Conservation (phyloP, 2,797 vertebrate species). For the Tragopan temminckii region DNA sequence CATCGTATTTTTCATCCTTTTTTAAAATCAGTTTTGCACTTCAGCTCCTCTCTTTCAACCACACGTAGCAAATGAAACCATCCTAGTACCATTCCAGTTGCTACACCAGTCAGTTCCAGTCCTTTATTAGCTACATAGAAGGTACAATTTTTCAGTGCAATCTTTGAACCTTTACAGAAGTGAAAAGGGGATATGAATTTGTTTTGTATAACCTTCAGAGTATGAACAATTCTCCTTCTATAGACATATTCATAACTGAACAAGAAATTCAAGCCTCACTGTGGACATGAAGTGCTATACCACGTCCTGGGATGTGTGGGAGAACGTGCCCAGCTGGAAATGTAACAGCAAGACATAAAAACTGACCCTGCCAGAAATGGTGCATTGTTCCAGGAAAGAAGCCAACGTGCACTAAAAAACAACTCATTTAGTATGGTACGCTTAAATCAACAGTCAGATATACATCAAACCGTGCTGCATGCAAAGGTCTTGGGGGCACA, state of each 20-base stretch:
- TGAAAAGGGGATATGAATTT: constrained; percentile 9
- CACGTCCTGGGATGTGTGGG: accelerated
- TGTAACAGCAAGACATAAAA: not conserved
- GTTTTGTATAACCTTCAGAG: not conserved
- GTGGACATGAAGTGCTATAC: not conserved
- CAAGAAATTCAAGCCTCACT: not conserved
- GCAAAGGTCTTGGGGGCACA: constrained; percentile 60
- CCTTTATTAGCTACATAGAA: not conserved
- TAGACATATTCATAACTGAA: not conserved
- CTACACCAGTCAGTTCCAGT: constrained; percentile 1
- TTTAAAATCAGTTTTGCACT: constrained; percentile 35
- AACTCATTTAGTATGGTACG: constrained; percentile 22
- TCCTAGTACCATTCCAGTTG: not conserved
- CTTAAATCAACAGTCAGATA: constrained; percentile 78
- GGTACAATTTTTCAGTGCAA: constrained; percentile 26
- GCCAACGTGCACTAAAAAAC: constrained; percentile 52
- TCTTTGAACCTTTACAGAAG: constrained; percentile 32
- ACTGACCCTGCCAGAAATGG: constrained; percentile 5
- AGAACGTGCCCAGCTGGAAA: constrained; percentile 17
- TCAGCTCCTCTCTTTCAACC: constrained; percentile 28
- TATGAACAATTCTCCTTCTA: not conserved
- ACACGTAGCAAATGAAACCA: not conserved
- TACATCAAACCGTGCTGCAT: constrained; percentile 57
- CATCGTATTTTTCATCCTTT: constrained; percentile 7
- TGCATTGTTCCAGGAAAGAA: constrained; percentile 23